A percentile compares a stretch with the other conserved stretches of the same genome.
phyloP scores from a whole-genome alignment of 2,113 vertebrate genomes.

The Ptilorrhoa leucosticta region DNA sequence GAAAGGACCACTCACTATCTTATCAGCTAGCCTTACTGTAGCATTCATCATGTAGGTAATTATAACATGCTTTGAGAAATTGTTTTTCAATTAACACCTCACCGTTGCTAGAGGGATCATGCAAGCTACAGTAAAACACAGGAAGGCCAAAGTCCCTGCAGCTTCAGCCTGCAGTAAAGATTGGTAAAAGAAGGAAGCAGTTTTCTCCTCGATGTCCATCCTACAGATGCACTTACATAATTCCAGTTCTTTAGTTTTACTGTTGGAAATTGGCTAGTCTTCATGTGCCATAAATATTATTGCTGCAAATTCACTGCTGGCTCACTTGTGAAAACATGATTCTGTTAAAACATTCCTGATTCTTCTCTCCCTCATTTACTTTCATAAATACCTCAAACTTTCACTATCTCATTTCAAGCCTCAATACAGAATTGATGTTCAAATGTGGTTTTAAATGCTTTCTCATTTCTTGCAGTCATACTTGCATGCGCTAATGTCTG shows the following conservation, averaged over 20 bases:
- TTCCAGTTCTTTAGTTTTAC: not conserved
- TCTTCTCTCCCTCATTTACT: not conserved
- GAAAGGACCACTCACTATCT: not conserved
- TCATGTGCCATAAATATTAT: not conserved
- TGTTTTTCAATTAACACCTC: not conserved
- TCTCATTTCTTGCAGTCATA: not conserved
- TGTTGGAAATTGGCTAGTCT: not conserved
- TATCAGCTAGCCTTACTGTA: not conserved
- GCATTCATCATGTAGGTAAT: not conserved
- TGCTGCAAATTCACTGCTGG: not conserved
- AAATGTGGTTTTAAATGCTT: not conserved
- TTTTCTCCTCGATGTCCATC: not conserved
- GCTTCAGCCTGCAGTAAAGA: not conserved
- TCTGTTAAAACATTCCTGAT: not conserved
- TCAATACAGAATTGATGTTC: rapidly evolving
- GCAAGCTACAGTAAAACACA: not conserved
- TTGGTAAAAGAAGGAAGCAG: not conserved
- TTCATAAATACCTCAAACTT: not conserved
- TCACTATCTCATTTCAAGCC: not conserved
- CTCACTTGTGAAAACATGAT: not conserved
- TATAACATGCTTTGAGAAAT: not conserved
- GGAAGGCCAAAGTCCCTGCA: not conserved
- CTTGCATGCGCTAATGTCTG: not conserved
- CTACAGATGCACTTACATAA: not conserved
- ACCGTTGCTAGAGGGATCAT: not conserved